phyloP scores from a whole-genome alignment of 2,113 vertebrate genomes.

The Morone chrysops region DNA sequence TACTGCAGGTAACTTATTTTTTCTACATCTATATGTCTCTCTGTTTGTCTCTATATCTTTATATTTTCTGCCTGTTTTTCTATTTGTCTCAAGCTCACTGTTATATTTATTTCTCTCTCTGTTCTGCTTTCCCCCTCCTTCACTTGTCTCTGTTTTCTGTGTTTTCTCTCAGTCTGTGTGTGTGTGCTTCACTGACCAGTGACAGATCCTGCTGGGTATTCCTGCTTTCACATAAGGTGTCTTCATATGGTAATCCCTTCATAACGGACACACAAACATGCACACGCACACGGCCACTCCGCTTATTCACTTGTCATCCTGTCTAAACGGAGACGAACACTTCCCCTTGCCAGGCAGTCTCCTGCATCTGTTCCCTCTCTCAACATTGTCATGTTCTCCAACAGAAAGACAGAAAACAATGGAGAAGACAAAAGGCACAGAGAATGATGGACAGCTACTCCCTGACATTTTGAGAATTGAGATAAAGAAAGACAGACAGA shows the following conservation, averaged over 20 bases:
- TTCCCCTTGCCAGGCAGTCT: constrained; percentile 59
- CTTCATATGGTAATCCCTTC: constrained; percentile 67
- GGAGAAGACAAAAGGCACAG: constrained; percentile 39
- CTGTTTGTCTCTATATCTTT: not conserved
- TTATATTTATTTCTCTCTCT: constrained; percentile 21
- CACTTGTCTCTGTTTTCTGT: constrained; percentile 41
- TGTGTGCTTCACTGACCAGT: constrained; percentile 36
- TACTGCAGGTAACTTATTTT: not conserved
- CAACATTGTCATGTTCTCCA: constrained; percentile 59
- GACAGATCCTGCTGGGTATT: constrained; percentile 60
- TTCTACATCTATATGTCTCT: constrained; percentile 5
- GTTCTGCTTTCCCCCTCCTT: not conserved
- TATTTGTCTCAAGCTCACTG: constrained; percentile 11
- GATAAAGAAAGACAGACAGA: constrained; percentile 41
- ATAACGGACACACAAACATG: constrained; percentile 53
- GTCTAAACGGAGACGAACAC: constrained; percentile 61
- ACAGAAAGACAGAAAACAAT: constrained; percentile 49
- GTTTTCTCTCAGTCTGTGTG: constrained; percentile 13
- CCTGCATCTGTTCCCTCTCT: constrained; percentile 64
- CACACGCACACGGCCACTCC: constrained; percentile 31
- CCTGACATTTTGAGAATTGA: constrained; percentile 53
- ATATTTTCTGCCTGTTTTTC: constrained; percentile 2
- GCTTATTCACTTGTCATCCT: constrained; percentile 72
- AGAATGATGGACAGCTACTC: constrained; percentile 65
- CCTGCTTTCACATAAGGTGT: constrained; percentile 49